Percentiles rank a stretch among this genome's conserved stretches.
phyloP scores from a whole-genome alignment of 2,888 invertebrate species.

The Epistrophe grossulariae region DNA sequence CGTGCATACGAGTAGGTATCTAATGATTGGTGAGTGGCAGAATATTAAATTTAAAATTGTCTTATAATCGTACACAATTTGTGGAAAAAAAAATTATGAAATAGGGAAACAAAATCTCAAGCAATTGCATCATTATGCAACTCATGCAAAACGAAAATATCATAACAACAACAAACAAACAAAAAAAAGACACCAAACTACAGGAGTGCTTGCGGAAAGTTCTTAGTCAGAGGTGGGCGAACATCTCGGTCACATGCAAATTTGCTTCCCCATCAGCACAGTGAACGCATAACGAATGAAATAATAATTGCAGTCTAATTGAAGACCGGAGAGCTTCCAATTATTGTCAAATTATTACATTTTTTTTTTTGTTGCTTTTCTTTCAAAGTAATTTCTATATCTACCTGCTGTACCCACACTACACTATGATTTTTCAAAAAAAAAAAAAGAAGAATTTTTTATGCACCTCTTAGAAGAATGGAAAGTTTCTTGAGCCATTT shows the following conservation, averaged over 20 bases:
- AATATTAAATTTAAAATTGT: neutral
- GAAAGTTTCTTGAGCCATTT: no score
- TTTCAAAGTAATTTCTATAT: neutral
- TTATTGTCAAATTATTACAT: neutral
- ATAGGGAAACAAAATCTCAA: neutral
- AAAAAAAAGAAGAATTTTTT: no score
- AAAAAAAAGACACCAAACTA: neutral
- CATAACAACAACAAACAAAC: neutral
- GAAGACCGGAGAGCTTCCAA: neutral
- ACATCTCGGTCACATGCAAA: conserved; percentile 11
- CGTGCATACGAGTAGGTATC: neutral
- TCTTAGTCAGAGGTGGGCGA: conserved; percentile 15
- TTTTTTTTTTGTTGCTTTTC: neutral
- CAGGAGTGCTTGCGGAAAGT: neutral
- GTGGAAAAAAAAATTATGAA: neutral
- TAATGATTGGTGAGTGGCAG: neutral
- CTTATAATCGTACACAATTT: neutral
- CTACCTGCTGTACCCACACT: neutral
- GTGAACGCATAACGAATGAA: neutral
- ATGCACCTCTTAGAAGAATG: no score
- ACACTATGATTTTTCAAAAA: no score
- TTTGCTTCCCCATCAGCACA: neutral
- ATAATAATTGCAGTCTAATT: conserved; percentile 3
- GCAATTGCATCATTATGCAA: conserved; percentile 1
- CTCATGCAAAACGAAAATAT: conserved; percentile 8